Conservation (phyloP, 2,888 invertebrate species). For the Autographa pulchrina region DNA sequence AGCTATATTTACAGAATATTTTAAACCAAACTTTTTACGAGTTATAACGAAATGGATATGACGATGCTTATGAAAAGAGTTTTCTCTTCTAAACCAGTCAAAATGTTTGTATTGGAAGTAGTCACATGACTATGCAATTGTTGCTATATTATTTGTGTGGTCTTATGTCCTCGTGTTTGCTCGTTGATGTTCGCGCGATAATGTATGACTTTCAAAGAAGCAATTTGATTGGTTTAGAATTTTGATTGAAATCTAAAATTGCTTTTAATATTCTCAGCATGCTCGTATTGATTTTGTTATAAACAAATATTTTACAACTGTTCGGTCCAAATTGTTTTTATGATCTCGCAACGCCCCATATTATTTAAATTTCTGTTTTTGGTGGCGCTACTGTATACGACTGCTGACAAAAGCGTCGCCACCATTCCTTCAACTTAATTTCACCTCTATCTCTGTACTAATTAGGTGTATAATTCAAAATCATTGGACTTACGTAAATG, state of each 20-base stretch:
- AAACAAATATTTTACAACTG: not conserved
- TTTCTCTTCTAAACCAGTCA: not conserved
- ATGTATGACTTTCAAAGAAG: not conserved
- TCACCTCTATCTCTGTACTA: slow-evolving; percentile 36
- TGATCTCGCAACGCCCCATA: slow-evolving; percentile 55
- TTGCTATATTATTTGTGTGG: slow-evolving; percentile 33
- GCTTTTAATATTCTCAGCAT: not conserved
- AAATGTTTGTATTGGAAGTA: not conserved
- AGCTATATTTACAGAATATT: slow-evolving; percentile 13
- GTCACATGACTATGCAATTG: not conserved
- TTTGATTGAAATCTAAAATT: not conserved
- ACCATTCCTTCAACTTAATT: slow-evolving; percentile 49
- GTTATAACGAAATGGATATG: not conserved
- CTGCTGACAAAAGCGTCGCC: slow-evolving; percentile 54
- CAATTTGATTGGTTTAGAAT: not conserved
- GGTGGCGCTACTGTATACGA: slow-evolving; percentile 61
- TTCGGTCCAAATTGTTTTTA: slow-evolving; percentile 41
- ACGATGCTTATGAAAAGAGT: not conserved
- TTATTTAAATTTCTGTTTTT: slow-evolving; percentile 35
- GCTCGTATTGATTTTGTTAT: slow-evolving; percentile 26
- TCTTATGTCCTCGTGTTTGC: not conserved
- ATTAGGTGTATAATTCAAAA: slow-evolving; percentile 52
- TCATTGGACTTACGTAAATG: slow-evolving; percentile 46
- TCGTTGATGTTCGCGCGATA: not conserved
- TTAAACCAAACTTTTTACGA: not conserved